Evolutionary conservation across 2,888 invertebrate genomes (phyloP), one percentile per base, ranked within the genome.

Genomic region (Nemotelus nigrinus): DNA sequence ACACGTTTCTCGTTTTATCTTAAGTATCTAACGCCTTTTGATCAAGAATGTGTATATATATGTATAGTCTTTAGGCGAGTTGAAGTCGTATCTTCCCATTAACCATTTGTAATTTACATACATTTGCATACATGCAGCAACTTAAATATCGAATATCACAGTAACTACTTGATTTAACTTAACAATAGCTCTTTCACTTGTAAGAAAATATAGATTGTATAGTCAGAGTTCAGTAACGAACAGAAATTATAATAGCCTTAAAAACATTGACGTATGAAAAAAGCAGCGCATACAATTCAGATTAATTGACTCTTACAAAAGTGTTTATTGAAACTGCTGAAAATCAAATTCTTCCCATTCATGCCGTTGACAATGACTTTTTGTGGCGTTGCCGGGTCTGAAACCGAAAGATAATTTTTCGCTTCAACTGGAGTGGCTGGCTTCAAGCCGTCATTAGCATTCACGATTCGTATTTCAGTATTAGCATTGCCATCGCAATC

Each of bases 101-200:
- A 48, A 74, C 60, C 45, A 25, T 63, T 41, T 25, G 7, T n/a
- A 47, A 58, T 58, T 45, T 72, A 60, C 60, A 60, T 8, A 74
- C 3, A 25, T 25, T 25, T 25, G 25, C 25, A 25, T 25, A 25
- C 25, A 25, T 25, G 25, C 25, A 25, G 25, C 25, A 79, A 78
- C 79, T 79, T 79, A 79, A 79, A 79, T 79, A 77, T 79, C 79
- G 77, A 79, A 77, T 79, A 79, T 79, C 79, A 79, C 79, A 79
- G 79, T 77, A 76, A 77, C 74, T 72, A 79, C 77, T 55, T 41
- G 55, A 41, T 70, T 2, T 25, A 70, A 70, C 70, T 70, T 70
- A 70, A 70, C 43, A 3, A 8, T 55, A 70, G 55, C 4, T 39
- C 43, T 55, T 53, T 53, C 53, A 25, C 3, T 8, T 53, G 25